Base-by-base conservation (phyloP, 2,113 vertebrate genomes). In the Lagopus muta region DNA sequence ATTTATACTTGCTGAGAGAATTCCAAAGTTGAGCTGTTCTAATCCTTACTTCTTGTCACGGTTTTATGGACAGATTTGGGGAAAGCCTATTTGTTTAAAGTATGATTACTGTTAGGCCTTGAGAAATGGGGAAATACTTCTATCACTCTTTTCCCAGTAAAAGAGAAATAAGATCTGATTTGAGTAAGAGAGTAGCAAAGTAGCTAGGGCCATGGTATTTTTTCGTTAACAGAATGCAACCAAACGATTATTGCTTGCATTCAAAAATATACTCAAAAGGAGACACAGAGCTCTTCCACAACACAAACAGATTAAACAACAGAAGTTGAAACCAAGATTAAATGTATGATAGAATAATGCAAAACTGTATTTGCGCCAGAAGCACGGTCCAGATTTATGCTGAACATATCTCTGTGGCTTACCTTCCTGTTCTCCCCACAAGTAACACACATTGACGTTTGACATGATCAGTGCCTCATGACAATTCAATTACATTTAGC, bases 401-500 rank as follows among this genome's bases (percentile, higher is more conserved):
- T 89, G 55, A 57, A 73, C 72, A 69, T 0, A 0, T 10, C n/a
- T 42, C 28, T 21, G 18, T 13, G 40, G 58, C 45, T 90, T n/a
- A 30, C 32, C 45, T 82, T 47, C 36, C 36, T 75, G 45, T 73
- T 70, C 38, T 80, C 71, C 85, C 40, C 20, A 19, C 3, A 38
- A 57, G 43, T 13, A 79, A 70, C 6, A 36, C 11, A 10, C 3
- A 95, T 74, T 58, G 10, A 61, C 75, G 42, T 89, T 54, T 86
- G 78, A 67, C n/a, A 57, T 75, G 50, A 76, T 85, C 66, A 80
- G 13, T 75, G 70, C 61, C 77, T 89, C 86, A 62, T 76, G 73
- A 95, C 86, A 92, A 96, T 92, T 93, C 82, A 82, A 84, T 65
- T 88, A 94, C 47, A 67, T 67, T 86, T 91, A 65, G 42, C 21